phyloP scores from a whole-genome alignment of 2,888 invertebrate genomes.

The Thecophora atra region DNA sequence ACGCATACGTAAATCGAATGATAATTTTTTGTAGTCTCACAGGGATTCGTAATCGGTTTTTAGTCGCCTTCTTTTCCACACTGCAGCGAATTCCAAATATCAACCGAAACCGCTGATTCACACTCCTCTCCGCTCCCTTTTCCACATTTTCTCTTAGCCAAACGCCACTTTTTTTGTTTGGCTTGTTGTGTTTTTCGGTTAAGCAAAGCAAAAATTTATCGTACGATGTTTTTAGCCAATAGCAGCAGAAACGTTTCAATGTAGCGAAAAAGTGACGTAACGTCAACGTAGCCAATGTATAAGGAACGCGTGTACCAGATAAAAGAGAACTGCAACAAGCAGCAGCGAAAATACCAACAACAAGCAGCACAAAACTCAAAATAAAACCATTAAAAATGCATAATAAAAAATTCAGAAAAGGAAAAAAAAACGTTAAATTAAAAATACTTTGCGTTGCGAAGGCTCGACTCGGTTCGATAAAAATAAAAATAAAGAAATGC shows the following conservation, averaged over 20 bases:
- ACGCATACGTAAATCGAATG: no score
- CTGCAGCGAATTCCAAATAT: constrained; percentile 11
- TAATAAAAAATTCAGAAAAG: neutral
- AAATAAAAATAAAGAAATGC: neutral
- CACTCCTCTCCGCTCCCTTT: neutral
- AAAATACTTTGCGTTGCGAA: neutral
- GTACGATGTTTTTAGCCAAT: constrained; percentile 65
- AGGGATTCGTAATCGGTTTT: no score
- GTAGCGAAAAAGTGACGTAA: constrained; percentile 59
- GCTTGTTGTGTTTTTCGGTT: constrained; percentile 39
- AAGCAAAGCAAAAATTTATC: constrained; percentile 59
- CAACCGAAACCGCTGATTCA: constrained; percentile 31
- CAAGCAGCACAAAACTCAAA: no score
- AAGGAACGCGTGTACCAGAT: constrained; percentile 38
- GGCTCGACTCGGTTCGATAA: neutral
- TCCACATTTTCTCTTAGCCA: neutral
- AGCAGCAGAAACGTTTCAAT: constrained; percentile 49
- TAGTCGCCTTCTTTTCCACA: no score
- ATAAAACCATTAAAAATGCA: neutral
- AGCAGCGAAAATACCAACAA: neutral
- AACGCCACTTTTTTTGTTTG: neutral
- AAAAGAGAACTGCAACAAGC: neutral
- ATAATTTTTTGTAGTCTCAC: no score
- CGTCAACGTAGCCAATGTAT: constrained; percentile 41
- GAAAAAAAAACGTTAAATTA: neutral